phyloP scores from a whole-genome alignment of 2,888 invertebrate species.

The Macrosiphum euphorbiae region DNA sequence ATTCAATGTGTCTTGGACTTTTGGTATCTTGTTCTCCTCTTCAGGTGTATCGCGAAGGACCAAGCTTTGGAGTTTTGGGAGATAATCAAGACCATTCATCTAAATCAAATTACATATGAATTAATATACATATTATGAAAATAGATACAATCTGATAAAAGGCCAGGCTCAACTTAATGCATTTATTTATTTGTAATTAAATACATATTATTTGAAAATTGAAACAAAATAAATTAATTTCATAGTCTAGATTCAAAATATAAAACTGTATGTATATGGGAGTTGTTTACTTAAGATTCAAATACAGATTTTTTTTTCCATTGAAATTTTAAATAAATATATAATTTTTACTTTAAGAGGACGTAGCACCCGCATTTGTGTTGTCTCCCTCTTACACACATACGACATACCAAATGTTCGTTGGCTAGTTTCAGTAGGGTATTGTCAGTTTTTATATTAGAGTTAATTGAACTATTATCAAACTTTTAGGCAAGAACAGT shows the following conservation, averaged over 20 bases:
- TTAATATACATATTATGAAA: not conserved
- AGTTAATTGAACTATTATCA: too few relatives aligned
- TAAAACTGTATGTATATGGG: not conserved
- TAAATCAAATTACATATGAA: slow-evolving; percentile 30
- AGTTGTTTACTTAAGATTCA: not conserved
- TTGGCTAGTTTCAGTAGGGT: too few relatives aligned
- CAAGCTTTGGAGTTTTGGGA: slow-evolving; percentile 58
- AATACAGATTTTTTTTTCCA: not conserved
- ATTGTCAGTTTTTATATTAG: too few relatives aligned
- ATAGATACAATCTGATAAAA: not conserved
- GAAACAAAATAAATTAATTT: not conserved
- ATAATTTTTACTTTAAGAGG: not conserved
- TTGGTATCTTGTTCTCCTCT: slow-evolving; percentile 67
- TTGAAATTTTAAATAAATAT: not conserved
- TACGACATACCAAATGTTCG: too few relatives aligned
- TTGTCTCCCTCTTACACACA: too few relatives aligned
- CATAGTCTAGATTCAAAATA: not conserved
- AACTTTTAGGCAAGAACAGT: too few relatives aligned
- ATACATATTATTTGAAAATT: not conserved
- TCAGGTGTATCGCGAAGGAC: slow-evolving; percentile 51
- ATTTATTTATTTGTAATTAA: not conserved
- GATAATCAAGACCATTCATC: slow-evolving; percentile 61
- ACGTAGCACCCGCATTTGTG: too few relatives aligned
- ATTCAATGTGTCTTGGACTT: slow-evolving; percentile 77
- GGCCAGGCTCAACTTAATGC: not conserved